Evolutionary conservation across 2,797 vertebrate species (phyloP).

Genomic region (Valencia hispanica): DNA sequence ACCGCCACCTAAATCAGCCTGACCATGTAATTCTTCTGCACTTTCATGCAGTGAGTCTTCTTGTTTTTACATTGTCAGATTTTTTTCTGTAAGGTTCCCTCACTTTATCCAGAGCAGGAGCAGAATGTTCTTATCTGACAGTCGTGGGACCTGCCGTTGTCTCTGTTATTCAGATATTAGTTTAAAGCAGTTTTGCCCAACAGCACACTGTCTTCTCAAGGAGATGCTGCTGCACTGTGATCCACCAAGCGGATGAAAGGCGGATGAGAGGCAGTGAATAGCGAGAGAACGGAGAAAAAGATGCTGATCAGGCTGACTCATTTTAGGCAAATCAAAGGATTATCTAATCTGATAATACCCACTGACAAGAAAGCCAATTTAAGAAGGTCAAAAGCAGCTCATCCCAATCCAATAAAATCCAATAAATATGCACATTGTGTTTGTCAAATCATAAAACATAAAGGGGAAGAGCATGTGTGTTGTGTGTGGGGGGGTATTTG

Average conservation of each 20-base stretch:
- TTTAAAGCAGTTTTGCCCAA: constrained; percentile 24
- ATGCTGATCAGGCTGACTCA: constrained; percentile 62
- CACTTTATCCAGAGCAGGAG: not conserved
- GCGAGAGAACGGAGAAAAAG: constrained; percentile 36
- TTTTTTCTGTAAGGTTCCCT: not conserved
- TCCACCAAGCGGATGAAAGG: constrained; percentile 36
- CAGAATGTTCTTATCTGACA: constrained; percentile 11
- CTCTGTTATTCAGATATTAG: constrained; percentile 12
- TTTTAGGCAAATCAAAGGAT: constrained; percentile 65
- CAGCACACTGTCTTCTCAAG: constrained; percentile 6
- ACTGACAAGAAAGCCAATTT: constrained; percentile 51
- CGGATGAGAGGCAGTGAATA: constrained; percentile 21
- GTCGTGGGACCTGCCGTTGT: not conserved
- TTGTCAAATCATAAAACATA: constrained; percentile 32
- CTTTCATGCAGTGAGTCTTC: not conserved
- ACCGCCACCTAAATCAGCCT: not conserved
- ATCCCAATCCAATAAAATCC: constrained; percentile 58
- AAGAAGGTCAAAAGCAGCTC: constrained; percentile 54
- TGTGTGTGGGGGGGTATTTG: not conserved
- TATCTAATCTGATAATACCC: constrained; percentile 69
- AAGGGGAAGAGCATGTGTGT: not conserved
- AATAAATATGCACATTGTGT: constrained; percentile 21
- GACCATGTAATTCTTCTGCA: not conserved
- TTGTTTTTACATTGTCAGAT: not conserved
- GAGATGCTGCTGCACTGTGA: constrained; percentile 33